Percentiles rank a stretch among this genome's conserved stretches.
Conservation (phyloP, 2,113 vertebrate species). For the Helogale parvula region DNA sequence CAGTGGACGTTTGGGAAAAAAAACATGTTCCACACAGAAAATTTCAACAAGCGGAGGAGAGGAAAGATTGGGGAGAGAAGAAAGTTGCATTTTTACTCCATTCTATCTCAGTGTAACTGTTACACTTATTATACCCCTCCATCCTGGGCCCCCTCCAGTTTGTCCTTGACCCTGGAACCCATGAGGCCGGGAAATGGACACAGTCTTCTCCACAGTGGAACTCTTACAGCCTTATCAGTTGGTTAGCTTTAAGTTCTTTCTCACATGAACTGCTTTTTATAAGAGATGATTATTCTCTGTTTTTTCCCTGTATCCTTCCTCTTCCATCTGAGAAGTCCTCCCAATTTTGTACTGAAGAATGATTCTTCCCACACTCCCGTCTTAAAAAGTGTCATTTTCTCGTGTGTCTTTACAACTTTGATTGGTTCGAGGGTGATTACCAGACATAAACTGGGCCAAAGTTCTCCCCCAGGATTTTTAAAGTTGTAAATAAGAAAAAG, state of each 20-base stretch:
- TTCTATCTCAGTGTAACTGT: not conserved
- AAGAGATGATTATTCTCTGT: not conserved
- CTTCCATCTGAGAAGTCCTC: not conserved
- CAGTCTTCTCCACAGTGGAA: not conserved
- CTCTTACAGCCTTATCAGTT: not conserved
- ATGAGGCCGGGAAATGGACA: not conserved
- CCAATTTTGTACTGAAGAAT: not conserved
- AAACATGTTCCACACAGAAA: not conserved
- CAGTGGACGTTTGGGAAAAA: not conserved
- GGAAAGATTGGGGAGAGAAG: not conserved
- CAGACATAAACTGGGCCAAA: not conserved
- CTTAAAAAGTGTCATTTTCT: not conserved
- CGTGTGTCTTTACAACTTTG: not conserved
- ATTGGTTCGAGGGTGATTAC: not conserved
- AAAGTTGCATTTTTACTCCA: not conserved
- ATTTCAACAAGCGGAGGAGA: not conserved
- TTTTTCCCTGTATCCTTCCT: not conserved
- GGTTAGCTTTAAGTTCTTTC: not conserved
- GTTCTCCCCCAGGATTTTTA: not conserved
- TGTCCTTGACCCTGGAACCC: conserved; percentile 46
- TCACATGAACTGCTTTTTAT: not conserved
- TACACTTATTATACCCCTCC: not conserved
- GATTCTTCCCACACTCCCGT: not conserved
- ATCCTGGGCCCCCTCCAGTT: not conserved
- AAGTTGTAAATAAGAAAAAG: conserved; percentile 14